These are phyloP conservation scores for Saguinus midas DNA, from an alignment of 2,113 vertebrate species.

Conservation along the genomic window DNA sequence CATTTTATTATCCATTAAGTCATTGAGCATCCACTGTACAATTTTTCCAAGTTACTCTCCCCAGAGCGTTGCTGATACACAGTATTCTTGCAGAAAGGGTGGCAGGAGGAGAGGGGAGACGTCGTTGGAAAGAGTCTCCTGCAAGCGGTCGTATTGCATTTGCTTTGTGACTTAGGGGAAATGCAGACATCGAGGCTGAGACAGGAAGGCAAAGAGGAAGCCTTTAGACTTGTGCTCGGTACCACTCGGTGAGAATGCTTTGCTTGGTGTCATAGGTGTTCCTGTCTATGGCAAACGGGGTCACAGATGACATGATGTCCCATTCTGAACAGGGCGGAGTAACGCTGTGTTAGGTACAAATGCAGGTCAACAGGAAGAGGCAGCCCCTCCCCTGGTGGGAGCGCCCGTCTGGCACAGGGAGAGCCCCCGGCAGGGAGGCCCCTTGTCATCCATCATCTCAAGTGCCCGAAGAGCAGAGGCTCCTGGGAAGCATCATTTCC, in stretches of 20 bases:
- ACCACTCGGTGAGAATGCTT: neutral
- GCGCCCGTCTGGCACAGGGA: too few relatives aligned
- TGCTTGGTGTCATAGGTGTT: accelerated
- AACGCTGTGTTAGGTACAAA: neutral
- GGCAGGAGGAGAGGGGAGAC: conserved; percentile 58
- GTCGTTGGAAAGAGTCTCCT: conserved; percentile 4
- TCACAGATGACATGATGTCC: neutral
- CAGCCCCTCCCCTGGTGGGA: neutral
- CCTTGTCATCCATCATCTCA: neutral
- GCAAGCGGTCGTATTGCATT: conserved; percentile 54
- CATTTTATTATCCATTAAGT: conserved; percentile 87
- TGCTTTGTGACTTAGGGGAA: conserved; percentile 50
- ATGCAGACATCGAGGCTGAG: neutral
- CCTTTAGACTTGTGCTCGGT: neutral
- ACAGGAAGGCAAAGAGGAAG: neutral
- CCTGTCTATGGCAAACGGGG: neutral
- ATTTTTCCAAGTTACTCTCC: conserved; percentile 79
- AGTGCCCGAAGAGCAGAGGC: neutral
- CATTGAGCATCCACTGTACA: conserved; percentile 80
- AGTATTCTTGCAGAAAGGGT: conserved; percentile 68
- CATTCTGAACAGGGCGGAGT: neutral
- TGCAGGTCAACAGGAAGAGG: neutral
- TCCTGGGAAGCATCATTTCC: neutral
- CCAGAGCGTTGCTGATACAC: conserved; percentile 78
- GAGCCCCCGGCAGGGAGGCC: neutral